Base-by-base conservation (phyloP, 2,797 vertebrate genomes). In the Otolemur crassicaudatus region DNA sequence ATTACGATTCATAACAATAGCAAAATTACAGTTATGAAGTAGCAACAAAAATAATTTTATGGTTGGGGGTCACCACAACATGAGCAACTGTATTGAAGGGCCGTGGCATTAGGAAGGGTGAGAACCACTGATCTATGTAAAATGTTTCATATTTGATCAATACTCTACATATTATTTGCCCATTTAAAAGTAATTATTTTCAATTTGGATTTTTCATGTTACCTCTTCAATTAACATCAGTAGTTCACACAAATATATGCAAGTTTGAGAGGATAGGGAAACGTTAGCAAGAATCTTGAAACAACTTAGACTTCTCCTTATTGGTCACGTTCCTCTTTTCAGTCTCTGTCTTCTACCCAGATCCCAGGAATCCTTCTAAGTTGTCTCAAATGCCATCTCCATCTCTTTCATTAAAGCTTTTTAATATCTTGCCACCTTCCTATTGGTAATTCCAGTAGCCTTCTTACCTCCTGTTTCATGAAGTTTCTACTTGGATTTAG, bases 391-490 rank as follows among this genome's bases (percentile, higher is more conserved):
- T 72, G 25, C 1, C 31, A 80, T 82, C 34, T 58, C 37, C 22
- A 67, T 63, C n/a, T 49, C n/a, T 79, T 89, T 84, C 25, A 89
- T 87, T 61, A 88, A 77, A 53, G 3, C 10, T 77, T 92, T 65
- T 46, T 7, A 85, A 58, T 46, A 58, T 61, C 37, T 31, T 20
- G 6, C 27, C 14, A 25, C 31, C 4, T 79, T 87, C 23, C 49
- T 83, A 79, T 77, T 76, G 46, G 94, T 91, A 60, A 92, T 70
- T 91, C 29, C 27, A 25, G 31, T 23, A 61, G 72, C 37, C 23
- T 85, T 92, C 67, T 97, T 93, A 63, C 31, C 8, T 73, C 22
- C 81, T 79, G 19, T 81, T 34, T 93, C 19, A 72, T 19, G 9
- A 37, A 75, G 23, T 3, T 83, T 72, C 58, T 49, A 7, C 19